Percentiles rank a stretch among this genome's conserved stretches.
These are phyloP conservation scores for Tyto alba DNA, from an alignment of 2,113 vertebrate species.

Conservation along the genomic window DNA sequence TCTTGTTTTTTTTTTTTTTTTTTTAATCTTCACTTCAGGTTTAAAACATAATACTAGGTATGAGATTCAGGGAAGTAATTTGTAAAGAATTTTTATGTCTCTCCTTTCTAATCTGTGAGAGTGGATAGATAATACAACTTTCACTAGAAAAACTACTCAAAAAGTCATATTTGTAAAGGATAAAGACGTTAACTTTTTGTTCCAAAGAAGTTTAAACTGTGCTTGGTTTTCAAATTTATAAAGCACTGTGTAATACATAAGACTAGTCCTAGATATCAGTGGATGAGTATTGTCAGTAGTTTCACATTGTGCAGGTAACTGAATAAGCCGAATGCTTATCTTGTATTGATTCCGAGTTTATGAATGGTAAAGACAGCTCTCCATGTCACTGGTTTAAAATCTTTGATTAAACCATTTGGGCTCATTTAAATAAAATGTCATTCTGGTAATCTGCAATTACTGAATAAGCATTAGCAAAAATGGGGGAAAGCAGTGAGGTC, in stretches of 20 bases:
- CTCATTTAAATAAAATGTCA: neutral
- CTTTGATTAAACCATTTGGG: neutral
- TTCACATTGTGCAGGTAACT: neutral
- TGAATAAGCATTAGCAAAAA: conserved; percentile 6
- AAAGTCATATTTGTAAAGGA: neutral
- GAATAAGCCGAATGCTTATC: neutral
- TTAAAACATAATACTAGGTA: neutral
- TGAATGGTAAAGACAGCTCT: neutral
- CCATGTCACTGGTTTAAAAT: neutral
- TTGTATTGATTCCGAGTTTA: neutral
- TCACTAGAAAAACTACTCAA: neutral
- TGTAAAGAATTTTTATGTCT: neutral
- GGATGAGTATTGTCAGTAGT: neutral
- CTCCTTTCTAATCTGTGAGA: neutral
- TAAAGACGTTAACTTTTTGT: conserved; percentile 23
- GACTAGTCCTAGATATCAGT: neutral
- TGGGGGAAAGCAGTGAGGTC: conserved; percentile 10
- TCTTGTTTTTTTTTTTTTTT: neutral
- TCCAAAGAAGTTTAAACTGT: neutral
- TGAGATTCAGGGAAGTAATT: neutral
- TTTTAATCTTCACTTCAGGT: conserved; percentile 3
- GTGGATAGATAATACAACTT: neutral
- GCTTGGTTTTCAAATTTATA: neutral
- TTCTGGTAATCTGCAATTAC: conserved; percentile 30
- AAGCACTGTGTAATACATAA: neutral